A percentile compares a stretch with the other conserved stretches of the same genome.
These are phyloP conservation scores for Dugesia japonica DNA, from an alignment of 2,888 invertebrate species.

Conservation along the genomic window DNA sequence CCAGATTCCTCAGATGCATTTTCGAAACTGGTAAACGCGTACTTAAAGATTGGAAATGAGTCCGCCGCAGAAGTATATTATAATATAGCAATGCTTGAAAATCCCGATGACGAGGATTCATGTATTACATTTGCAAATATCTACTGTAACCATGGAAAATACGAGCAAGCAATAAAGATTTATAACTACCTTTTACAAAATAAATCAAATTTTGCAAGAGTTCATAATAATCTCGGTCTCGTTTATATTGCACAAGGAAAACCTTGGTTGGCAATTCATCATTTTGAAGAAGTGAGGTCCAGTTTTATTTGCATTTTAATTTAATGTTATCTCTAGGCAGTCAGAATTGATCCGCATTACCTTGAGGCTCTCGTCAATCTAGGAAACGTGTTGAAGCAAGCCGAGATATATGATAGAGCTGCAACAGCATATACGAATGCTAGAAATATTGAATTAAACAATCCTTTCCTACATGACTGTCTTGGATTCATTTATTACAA, in stretches of 20 bases:
- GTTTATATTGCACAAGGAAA: constrained; percentile 98
- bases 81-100: neutral
- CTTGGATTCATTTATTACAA: constrained; percentile 96
- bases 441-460: constrained; percentile 77
- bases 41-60: neutral
- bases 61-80: neutral
- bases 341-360: constrained; percentile 92
- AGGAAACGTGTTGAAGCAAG: constrained; percentile 98
- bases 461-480: constrained; percentile 90
- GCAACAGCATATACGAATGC: constrained; percentile 91
- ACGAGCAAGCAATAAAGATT: too few species aligned
- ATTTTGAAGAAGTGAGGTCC: constrained; percentile 68
- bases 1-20: too few species aligned
- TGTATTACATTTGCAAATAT: constrained; percentile 55
- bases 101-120: neutral
- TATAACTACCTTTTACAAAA: too few species aligned
- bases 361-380: constrained; percentile 96
- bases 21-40: too few species aligned
- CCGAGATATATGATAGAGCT: constrained; percentile 93
- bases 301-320: too few species aligned
- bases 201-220: constrained; percentile 93
- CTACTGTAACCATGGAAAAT: constrained; percentile 97
- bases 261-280: constrained; percentile 98
- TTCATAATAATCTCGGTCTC: constrained; percentile 98
- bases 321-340: too few species aligned